phyloP scores from a whole-genome alignment of 2,888 invertebrate species.

The Oligia strigilis region DNA sequence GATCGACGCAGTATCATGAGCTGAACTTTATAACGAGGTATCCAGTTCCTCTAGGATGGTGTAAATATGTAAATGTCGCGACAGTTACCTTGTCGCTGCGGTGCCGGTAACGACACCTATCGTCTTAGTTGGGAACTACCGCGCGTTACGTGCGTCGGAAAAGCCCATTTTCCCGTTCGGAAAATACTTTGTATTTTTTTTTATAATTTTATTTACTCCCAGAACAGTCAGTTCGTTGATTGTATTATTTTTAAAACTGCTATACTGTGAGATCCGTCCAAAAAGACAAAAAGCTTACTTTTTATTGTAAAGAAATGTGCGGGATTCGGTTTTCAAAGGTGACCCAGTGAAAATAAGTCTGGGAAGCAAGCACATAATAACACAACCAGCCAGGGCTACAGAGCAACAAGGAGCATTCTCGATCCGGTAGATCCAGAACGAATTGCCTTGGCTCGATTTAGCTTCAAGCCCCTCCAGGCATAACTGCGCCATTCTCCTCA shows the following conservation, averaged over 20 bases:
- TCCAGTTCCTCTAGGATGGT: conserved; percentile 55
- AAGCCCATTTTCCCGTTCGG: background rate
- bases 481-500: conserved; percentile 47
- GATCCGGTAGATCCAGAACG: conserved; percentile 2
- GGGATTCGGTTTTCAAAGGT: background rate
- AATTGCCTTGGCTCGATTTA: conserved; percentile 42
- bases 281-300: background rate
- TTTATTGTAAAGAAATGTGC: background rate
- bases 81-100: conserved; percentile 38
- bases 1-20: conserved; percentile 52
- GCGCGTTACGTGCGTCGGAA: background rate
- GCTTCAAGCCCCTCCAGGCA: conserved; percentile 35
- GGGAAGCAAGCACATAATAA: background rate
- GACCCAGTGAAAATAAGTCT: background rate
- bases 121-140: conserved; percentile 17
- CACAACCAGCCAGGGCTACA: background rate
- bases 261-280: background rate
- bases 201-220: background rate
- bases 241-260: background rate
- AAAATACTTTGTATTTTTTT: background rate
- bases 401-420: background rate
- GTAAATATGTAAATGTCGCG: conserved; percentile 57
- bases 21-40: conserved; percentile 62
- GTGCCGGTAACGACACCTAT: conserved; percentile 21
- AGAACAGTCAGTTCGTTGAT: background rate